Base-by-base conservation (phyloP, 2,113 vertebrate genomes). In the Lepus europaeus region DNA sequence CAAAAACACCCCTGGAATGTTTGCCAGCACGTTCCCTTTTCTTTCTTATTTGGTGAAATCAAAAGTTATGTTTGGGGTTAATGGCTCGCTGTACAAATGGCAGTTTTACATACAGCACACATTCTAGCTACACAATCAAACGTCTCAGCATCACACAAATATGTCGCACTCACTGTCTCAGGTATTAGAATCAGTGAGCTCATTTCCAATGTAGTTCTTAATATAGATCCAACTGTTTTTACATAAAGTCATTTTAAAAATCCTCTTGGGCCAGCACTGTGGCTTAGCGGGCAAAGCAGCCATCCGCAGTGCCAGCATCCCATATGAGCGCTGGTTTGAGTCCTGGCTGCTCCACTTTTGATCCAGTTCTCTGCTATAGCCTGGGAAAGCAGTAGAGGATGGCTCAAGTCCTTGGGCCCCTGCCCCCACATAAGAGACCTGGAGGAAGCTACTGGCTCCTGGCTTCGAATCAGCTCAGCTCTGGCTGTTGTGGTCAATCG, bases 241-340 rank as follows among this genome's bases (percentile, higher is more conserved):
- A 74, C 94, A 53, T 80, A 49, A 70, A 93, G 84, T 51, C 6
- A 76, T 89, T 49, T 69, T 59, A 20, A 86, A 89, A 70, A 39
- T 39, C 39, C 39, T 39, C 39, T 39, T 39, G 39, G 39, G 39
- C 39, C 39, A 39, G 39, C 39, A 39, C 39, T 39, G 39, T 39
- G 39, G 39, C 39, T 39, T 39, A 39, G 39, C 4, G 39, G 39
- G 39, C 4, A 39, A 39, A 39, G 39, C 39, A 39, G 39, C 39
- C 39, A 39, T 39, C 39, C 4, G 39, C 39, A 39, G 39, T 39
- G 39, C 39, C 39, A 39, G 39, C 39, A 39, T 39, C 39, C 5
- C 39, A 39, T 39, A 39, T 39, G 39, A 39, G 39, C 39, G 39
- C 39, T 5, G 39, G 39, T 39, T 39, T 39, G 39, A 39, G 39